Percentiles rank a stretch among this genome's conserved stretches.
Evolutionary conservation across 2,797 vertebrate genomes (phyloP).

Genomic region (Geotrypetes seraphini): DNA sequence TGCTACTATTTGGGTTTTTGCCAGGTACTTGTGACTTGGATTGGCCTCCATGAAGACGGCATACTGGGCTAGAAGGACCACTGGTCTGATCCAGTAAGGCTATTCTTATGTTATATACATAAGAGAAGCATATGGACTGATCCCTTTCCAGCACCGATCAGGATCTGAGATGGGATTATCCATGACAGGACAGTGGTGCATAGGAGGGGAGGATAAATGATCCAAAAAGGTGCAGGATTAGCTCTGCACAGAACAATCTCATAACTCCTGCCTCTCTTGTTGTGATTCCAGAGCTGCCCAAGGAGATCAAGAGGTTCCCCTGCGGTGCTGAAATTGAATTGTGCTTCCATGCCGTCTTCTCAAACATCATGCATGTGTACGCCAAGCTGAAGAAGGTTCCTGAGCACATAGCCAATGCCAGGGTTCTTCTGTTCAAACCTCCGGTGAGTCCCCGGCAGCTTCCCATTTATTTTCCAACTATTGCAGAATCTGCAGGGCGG

Average conservation of each 20-base stretch:
- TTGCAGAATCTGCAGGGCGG: too few species aligned
- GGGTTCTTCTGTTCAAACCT: constrained; percentile 44
- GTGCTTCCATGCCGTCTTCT: constrained; percentile 66
- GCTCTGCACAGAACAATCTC: neutral
- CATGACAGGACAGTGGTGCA: neutral
- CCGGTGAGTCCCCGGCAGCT: constrained; percentile 60
- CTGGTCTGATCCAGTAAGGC: too few species aligned
- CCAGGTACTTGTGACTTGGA: too few species aligned
- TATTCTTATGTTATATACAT: too few species aligned
- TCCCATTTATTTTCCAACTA: too few species aligned
- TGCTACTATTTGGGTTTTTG: too few species aligned
- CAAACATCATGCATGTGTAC: constrained; percentile 66
- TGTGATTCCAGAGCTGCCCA: constrained; percentile 51
- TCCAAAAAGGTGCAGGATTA: neutral
- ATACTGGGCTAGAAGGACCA: too few species aligned
- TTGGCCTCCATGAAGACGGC: too few species aligned
- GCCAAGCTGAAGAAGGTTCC: constrained; percentile 48
- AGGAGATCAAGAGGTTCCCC: constrained; percentile 48
- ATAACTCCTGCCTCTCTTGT: neutral
- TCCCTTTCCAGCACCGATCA: too few species aligned
- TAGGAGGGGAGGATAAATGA: neutral
- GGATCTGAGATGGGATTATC: too few species aligned
- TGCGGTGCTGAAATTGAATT: constrained; percentile 62
- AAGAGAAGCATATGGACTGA: too few species aligned
- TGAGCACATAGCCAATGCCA: constrained; percentile 35